Base-by-base conservation (phyloP, 2,113 vertebrate genomes). In the Myxocyprinus asiaticus region DNA sequence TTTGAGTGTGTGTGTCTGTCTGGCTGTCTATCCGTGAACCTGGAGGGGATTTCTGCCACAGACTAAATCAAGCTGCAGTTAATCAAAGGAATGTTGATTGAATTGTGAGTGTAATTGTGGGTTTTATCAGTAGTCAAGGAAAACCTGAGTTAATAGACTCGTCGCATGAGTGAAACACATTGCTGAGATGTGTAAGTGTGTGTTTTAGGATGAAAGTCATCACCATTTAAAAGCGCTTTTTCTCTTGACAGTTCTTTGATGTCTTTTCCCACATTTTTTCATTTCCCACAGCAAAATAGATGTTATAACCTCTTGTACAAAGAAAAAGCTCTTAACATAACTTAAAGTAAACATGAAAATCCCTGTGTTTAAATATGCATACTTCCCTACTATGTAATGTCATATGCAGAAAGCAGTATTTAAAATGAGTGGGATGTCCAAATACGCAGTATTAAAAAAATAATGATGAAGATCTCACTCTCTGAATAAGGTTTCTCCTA, bases 401-500 rank as follows among this genome's bases (percentile, higher is more conserved):
- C 22, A 33, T 33, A 33, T 33, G 22, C 22, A 33, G 22, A 33
- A 33, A 33, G 22, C 22, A 33, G 22, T 33, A 33, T 33, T 33
- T 33, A 33, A 33, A 33, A 33, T 33, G 22, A 33, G 22, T 33
- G 22, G 22, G 22, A 33, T 33, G 22, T 33, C 22, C 22, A 33
- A 33, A 33, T 33, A 33, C 22, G 22, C 22, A 33, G 22, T 33
- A 33, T 33, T 33, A 33, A 33, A 1, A 33, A 33, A 33, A 33
- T 33, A 33, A 33, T 33, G 22, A 33, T 33, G 22, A 33, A 33
- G 1, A 33, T 33, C 22, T 33, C 22, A 33, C 22, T 71, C 9
- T 59, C 15, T 63, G n/a, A 9, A 10, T 8, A 66, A 99, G 97
- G 88, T 97, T 56, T 97, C 96, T 53, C 97, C 98, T 78, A 90